Percentiles rank a stretch among this genome's conserved stretches.
Evolutionary conservation across 2,113 vertebrate genomes (phyloP).

Genomic region (Cryptoleucopteryx plumbea): DNA sequence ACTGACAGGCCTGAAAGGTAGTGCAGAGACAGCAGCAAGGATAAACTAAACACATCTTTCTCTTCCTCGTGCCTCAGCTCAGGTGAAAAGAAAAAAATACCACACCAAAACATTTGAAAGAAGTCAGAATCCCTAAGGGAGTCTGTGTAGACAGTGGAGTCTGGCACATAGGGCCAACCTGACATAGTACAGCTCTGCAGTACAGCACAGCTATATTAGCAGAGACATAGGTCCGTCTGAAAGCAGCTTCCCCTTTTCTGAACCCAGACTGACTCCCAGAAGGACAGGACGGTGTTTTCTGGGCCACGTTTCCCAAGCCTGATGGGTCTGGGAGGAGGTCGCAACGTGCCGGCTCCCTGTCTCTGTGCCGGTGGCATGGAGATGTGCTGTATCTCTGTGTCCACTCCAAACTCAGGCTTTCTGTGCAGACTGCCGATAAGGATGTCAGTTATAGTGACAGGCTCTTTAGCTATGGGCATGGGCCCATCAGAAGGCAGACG

Average conservation of each 20-base stretch:
- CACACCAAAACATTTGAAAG: neutral
- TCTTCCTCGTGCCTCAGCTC: neutral
- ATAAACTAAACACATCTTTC: neutral
- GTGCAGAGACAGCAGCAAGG: neutral
- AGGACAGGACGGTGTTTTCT: neutral
- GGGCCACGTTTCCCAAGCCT: neutral
- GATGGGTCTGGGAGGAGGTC: neutral
- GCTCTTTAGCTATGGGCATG: neutral
- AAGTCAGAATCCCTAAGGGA: neutral
- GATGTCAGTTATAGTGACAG: neutral
- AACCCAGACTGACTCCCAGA: neutral
- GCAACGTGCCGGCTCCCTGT: neutral
- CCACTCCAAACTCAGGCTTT: neutral
- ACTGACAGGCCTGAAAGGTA: neutral
- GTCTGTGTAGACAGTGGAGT: neutral
- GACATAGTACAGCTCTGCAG: neutral
- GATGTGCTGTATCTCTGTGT: rapidly evolving
- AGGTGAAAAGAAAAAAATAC: neutral
- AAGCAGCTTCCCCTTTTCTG: neutral
- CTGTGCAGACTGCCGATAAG: rapidly evolving
- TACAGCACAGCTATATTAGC: rapidly evolving
- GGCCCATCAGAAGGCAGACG: neutral
- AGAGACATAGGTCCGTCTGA: neutral
- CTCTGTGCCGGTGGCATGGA: neutral
- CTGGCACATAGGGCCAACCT: neutral